Evolutionary conservation across 2,888 invertebrate genomes (phyloP), one percentile per base, ranked within the genome.

Genomic region (Drosophila neotestacea): DNA sequence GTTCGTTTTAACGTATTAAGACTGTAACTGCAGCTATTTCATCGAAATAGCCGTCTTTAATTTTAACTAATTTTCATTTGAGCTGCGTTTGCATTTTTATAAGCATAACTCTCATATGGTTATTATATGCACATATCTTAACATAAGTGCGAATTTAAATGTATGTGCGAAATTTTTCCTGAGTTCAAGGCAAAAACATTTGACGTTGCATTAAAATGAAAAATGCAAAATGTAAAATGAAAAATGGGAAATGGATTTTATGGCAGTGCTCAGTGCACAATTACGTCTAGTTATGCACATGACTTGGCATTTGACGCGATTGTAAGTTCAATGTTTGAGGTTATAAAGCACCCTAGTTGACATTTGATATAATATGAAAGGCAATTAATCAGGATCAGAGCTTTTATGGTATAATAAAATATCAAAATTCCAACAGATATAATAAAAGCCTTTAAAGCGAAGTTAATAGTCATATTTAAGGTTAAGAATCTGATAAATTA

Each of bases 31-130:
- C 41, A 56, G 66, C 62, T n/a, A 60, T 61, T 48, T 42, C 64
- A 61, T 65, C 66, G n/a, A 73, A 75, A 77, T 77, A 48, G 77
- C 52, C 27, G 66, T 72, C 64, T 84, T 84, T 70, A 84, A 63
- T 70, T 72, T 73, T 72, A 60, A 80, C 86, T 86, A 88, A 88
- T 87, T 81, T 76, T 73, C 68, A 71, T 71, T 82, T 79, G 65
- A 46, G 56, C 66, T 62, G 36, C 68, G 61, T 60, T 66, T 68
- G 80, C 73, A 82, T 81, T 74, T 70, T 59, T 62, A 59, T 61
- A 67, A 42, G 62, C 56, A 60, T 61, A 60, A 64, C 52, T 61
- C 41, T n/a, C 46, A 22, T 50, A 76, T 76, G 41, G 7, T 34
- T 58, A 51, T 51, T 32, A 34, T 60, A 85, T 81, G 79, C 79